These are phyloP conservation scores for Amblyraja radiata DNA, from an alignment of 2,797 vertebrate species.

Conservation along the genomic window DNA sequence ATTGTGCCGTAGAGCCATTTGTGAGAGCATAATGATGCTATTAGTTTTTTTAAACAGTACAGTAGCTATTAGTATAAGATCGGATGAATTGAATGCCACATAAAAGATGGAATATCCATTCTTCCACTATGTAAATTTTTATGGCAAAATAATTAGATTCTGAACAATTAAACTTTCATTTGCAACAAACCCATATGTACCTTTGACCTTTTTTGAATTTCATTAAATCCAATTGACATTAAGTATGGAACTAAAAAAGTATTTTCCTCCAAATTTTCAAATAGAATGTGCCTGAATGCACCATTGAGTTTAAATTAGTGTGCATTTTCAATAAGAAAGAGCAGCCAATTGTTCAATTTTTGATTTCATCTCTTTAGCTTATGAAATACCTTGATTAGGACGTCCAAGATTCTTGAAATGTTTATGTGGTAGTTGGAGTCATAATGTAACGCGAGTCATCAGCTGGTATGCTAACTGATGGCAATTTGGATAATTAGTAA, in stretches of 20 bases:
- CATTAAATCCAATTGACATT: not conserved
- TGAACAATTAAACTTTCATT: slow-evolving; percentile 12
- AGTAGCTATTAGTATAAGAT: not conserved
- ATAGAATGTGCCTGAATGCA: not conserved
- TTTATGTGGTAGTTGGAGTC: not conserved
- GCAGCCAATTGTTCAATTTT: not conserved
- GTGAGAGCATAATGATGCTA: slow-evolving; percentile 40
- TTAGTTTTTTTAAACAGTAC: slow-evolving; percentile 38
- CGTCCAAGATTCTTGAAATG: not conserved
- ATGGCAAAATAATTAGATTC: not conserved
- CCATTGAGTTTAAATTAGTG: not conserved
- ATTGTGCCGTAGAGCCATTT: slow-evolving; percentile 37
- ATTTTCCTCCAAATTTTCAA: not conserved
- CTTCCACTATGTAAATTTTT: not conserved
- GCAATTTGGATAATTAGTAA: slow-evolving; percentile 16
- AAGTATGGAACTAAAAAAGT: not conserved
- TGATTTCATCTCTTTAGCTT: not conserved
- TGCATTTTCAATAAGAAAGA: not conserved
- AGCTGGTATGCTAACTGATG: not conserved
- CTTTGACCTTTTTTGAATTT: not conserved
- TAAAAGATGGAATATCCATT: not conserved
- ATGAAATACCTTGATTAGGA: not conserved
- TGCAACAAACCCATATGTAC: not conserved
- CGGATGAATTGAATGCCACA: not conserved
- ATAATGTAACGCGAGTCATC: not conserved